phyloP scores from a whole-genome alignment of 2,113 vertebrate genomes.

The Hoplias malabaricus region DNA sequence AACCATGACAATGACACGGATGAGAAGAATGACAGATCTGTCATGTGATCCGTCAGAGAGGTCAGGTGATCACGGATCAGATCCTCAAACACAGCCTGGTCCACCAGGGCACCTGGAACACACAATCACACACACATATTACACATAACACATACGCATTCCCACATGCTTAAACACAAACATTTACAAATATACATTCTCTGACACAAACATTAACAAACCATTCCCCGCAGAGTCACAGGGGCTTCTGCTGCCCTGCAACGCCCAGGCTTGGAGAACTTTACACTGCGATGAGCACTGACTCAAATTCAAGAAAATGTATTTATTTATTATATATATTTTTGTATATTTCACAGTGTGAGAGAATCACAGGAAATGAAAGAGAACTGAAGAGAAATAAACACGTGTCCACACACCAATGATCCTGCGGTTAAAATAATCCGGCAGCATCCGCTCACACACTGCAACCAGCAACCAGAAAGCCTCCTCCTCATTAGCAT shows the following conservation, averaged over 20 bases:
- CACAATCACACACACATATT: neutral
- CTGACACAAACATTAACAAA: constrained; percentile 82
- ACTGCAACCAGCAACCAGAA: constrained; percentile 97
- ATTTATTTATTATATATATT: too few species aligned
- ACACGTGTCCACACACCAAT: constrained; percentile 80
- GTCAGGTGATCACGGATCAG: constrained; percentile 90
- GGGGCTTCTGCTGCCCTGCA: too few species aligned
- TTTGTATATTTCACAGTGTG: too few species aligned
- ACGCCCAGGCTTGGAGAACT: too few species aligned
- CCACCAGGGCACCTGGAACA: constrained; percentile 90
- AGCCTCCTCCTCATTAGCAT: constrained; percentile 97
- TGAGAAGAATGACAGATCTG: constrained; percentile 95
- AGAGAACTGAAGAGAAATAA: too few species aligned
- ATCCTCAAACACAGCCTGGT: constrained; percentile 98
- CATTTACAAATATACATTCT: neutral
- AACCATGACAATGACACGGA: constrained; percentile 98
- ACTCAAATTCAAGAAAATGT: too few species aligned
- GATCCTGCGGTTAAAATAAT: constrained; percentile 96
- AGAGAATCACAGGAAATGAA: too few species aligned
- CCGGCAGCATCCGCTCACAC: constrained; percentile 95
- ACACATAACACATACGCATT: neutral
- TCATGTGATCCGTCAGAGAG: constrained; percentile 94
- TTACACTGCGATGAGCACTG: too few species aligned
- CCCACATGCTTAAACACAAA: constrained; percentile 46
- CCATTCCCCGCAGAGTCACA: neutral